Conservation (phyloP, 64 coral and sea anemone species). For the Porites australiensis region DNA sequence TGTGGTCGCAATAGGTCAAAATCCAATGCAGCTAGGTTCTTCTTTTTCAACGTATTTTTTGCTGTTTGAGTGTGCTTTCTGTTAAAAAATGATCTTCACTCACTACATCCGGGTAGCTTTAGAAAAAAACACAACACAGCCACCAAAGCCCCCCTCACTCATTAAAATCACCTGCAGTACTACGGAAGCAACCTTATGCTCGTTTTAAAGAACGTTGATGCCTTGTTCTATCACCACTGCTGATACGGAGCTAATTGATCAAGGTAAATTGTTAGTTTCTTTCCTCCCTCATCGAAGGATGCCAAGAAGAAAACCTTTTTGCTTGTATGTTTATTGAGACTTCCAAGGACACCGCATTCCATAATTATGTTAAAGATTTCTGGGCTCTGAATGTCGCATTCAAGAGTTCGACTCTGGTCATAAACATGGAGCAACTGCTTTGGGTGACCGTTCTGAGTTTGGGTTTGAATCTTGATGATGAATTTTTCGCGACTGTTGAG, state of each 20-base stretch:
- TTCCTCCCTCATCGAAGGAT: constrained; percentile 29
- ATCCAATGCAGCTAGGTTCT: too few species aligned
- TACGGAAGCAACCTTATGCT: too few species aligned
- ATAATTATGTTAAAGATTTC: constrained; percentile 88
- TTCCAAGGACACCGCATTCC: constrained; percentile 92
- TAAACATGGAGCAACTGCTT: constrained; percentile 60
- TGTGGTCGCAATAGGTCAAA: too few species aligned
- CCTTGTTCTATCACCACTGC: background rate
- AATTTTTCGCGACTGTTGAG: constrained; percentile 12
- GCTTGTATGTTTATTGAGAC: constrained; percentile 31
- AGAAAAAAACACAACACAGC: too few species aligned
- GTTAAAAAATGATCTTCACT: too few species aligned
- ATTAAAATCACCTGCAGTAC: too few species aligned
- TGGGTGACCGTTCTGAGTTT: constrained; percentile 59
- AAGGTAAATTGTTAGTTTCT: constrained; percentile 44
- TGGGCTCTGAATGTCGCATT: constrained; percentile 69
- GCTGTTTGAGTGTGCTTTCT: too few species aligned
- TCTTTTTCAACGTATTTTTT: too few species aligned
- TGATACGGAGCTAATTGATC: constrained; percentile 52
- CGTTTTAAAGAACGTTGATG: too few species aligned
- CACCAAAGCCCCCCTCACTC: too few species aligned
- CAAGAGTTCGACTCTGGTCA: constrained; percentile 49
- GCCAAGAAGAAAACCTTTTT: constrained; percentile 74
- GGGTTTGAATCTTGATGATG: constrained; percentile 83
- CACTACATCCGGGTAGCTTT: too few species aligned